Base-by-base conservation (phyloP, 2,797 vertebrate species). In the Fundulus diaphanus region DNA sequence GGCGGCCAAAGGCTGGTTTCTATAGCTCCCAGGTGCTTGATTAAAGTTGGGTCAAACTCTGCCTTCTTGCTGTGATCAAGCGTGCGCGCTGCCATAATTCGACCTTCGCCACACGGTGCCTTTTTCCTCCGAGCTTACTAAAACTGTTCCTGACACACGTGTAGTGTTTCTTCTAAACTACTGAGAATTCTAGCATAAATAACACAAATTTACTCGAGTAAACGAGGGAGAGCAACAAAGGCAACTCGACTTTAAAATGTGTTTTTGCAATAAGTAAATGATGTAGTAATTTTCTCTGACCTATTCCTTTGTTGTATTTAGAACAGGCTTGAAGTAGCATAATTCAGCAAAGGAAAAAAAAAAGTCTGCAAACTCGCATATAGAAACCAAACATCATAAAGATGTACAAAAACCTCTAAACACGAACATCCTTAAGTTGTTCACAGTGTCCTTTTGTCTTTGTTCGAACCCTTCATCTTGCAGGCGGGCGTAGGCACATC, bases 401-500 rank as follows among this genome's bases (percentile, higher is more conserved):
- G 7, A 5, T 6, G 51, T 7, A 46, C 27, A 72, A 57, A 61
- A 3, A n/a, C 29, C 13, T 33, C 5, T 44, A 44, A 68, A 72
- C 57, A 79, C 29, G 63, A 12, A 67, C 51, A 51, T 72, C 61
- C 54, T 76, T 57, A 78, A 82, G 73, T 76, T 68, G 40, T 54
- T 77, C 33, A 35, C 20, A 29, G 59, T 24, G 20, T 9, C 8
- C 31, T 63, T 79, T 90, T 76, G 73, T 86, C 57, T 70, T 48
- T 2, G 51, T 85, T 67, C 82, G 73, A 88, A 83, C 52, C 75
- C 70, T 73, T 75, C 71, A 66, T 85, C 42, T 78, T 12, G 8
- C 79, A 90, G 85, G 82, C 83, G 79, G 70, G 77, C 66, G 61
- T 44, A 65, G 46, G 51, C 78, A 52, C 65, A 29, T 71, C 69